phyloP scores from a whole-genome alignment of 2,113 vertebrate species.

The Cryptotis parvus region DNA sequence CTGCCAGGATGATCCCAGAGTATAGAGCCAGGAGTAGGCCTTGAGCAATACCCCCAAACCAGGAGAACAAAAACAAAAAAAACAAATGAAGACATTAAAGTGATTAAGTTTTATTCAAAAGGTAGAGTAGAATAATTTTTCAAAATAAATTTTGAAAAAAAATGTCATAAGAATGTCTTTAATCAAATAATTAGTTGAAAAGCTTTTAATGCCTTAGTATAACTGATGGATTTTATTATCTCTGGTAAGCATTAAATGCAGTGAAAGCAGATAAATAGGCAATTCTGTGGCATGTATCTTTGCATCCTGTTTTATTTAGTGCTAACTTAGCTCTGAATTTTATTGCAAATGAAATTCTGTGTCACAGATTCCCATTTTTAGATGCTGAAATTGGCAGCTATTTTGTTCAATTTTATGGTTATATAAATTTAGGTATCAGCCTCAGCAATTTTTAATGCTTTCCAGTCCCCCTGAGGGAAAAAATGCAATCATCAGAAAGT shows the following conservation, averaged over 20 bases:
- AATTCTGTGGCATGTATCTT: not conserved
- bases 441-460: conserved; percentile 9
- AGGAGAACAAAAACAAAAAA: too few species aligned
- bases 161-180: too few species aligned
- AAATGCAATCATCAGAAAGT: not conserved
- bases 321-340: conserved; percentile 6
- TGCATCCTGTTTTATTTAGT: not conserved
- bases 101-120: too few species aligned
- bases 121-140: too few species aligned
- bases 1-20: too few species aligned
- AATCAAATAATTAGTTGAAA: too few species aligned
- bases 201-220: too few species aligned
- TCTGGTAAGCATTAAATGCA: conserved; percentile 20
- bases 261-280: not conserved
- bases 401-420: conserved; percentile 53
- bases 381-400: conserved; percentile 6
- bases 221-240: not conserved
- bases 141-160: too few species aligned
- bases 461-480: not conserved
- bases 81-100: too few species aligned
- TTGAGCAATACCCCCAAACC: too few species aligned
- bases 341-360: not conserved
- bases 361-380: conserved; percentile 10
- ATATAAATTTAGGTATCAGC: conserved; percentile 26
- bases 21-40: too few species aligned